A percentile compares a stretch with the other conserved stretches of the same genome.
Conservation (phyloP, 2,113 vertebrate species). For the Enhydra lutris region DNA sequence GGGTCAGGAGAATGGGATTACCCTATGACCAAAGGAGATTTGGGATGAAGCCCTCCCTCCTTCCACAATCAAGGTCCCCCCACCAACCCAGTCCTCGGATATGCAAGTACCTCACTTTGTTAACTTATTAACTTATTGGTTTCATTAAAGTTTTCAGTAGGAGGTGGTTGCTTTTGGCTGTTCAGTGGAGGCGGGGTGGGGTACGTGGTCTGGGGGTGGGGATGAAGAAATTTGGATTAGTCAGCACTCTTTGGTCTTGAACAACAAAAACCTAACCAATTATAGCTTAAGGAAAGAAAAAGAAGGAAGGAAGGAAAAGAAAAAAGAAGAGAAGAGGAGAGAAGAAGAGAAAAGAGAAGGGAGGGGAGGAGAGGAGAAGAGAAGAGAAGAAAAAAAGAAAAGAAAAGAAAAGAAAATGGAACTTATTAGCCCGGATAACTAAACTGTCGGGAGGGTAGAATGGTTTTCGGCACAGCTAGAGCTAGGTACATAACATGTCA, state of each 20-base stretch:
- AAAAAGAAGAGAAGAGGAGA: background rate
- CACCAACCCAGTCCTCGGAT: conserved; percentile 76
- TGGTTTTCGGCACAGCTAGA: background rate
- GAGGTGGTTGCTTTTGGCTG: conserved; percentile 69
- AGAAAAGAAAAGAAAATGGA: background rate
- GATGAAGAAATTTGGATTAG: background rate
- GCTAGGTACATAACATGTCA: background rate
- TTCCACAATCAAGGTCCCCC: conserved; percentile 64
- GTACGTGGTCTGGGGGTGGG: background rate
- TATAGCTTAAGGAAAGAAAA: background rate
- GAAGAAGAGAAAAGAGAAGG: background rate
- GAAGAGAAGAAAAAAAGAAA: background rate
- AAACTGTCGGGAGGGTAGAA: background rate
- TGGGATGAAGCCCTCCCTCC: conserved; percentile 51
- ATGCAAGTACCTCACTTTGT: conserved; percentile 91
- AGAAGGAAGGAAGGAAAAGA: background rate
- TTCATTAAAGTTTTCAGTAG: conserved; percentile 95
- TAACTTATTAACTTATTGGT: conserved; percentile 97
- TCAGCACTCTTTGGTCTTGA: background rate
- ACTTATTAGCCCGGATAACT: background rate
- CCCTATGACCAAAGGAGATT: conserved; percentile 75
- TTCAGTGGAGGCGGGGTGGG: background rate
- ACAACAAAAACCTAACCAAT: background rate
- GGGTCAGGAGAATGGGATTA: conserved; percentile 63
- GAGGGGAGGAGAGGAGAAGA: too few relatives aligned